A percentile compares a stretch with the other conserved stretches of the same genome.
Evolutionary conservation across 1,140 invertebrate species (phyloP).

Genomic region (Periplaneta americana): DNA sequence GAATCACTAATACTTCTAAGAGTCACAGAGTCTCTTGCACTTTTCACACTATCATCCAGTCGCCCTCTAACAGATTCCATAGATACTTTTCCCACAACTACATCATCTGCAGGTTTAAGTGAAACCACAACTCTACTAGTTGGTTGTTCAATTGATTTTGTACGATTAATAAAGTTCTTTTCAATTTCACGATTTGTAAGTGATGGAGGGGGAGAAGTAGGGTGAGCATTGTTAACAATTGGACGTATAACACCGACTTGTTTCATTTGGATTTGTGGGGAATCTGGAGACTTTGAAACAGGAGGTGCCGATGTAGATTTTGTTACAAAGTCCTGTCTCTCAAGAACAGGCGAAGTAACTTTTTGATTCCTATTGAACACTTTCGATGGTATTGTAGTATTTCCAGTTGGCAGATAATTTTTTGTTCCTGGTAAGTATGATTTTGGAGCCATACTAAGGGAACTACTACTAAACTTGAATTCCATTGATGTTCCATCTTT

Average conservation of each 20-base stretch:
- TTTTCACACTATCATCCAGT: conserved; percentile 17
- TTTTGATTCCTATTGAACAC: conserved; percentile 25
- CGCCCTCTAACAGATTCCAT: background rate
- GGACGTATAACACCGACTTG: conserved; percentile 56
- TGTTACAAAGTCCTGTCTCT: conserved; percentile 17
- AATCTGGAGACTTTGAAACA: conserved; percentile 31
- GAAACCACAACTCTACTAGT: conserved; percentile 37
- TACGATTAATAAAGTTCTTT: conserved; percentile 64
- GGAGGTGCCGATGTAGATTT: conserved; percentile 29
- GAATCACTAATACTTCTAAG: conserved; percentile 21
- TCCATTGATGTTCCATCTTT: conserved; percentile 55
- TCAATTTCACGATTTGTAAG: conserved; percentile 59
- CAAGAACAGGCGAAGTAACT: conserved; percentile 32
- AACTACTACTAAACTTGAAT: conserved; percentile 45
- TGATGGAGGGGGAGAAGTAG: conserved; percentile 33
- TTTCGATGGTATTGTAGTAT: conserved; percentile 14
- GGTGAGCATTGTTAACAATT: conserved; percentile 28
- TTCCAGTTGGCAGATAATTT: conserved; percentile 24
- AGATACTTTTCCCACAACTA: conserved; percentile 17
- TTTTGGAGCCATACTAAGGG: conserved; percentile 31
- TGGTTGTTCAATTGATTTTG: conserved; percentile 52
- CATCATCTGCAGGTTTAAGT: conserved; percentile 3
- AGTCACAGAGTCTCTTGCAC: conserved; percentile 27
- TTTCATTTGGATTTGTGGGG: conserved; percentile 37
- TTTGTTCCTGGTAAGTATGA: conserved; percentile 45